Evolutionary conservation across 2,797 vertebrate species (phyloP).

Genomic region (Leuciscus waleckii): DNA sequence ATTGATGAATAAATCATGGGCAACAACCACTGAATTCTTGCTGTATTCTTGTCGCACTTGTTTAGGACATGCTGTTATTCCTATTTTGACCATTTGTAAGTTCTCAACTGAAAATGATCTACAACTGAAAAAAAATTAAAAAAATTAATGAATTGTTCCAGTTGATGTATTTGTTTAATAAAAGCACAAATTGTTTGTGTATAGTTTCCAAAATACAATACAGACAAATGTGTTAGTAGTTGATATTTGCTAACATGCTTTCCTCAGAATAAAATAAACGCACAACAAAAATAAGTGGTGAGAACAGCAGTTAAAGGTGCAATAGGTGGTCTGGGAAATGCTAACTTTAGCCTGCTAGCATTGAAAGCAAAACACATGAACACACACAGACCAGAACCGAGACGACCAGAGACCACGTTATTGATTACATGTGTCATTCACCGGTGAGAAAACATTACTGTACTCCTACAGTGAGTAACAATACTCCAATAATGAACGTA

Average conservation of each 20-base stretch:
- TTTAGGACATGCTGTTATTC: slow-evolving; percentile 1
- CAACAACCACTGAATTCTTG: background rate
- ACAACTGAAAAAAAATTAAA: background rate
- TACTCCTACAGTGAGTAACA: no score
- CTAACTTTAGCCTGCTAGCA: no score
- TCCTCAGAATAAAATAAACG: no score
- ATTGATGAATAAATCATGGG: background rate
- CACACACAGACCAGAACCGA: no score
- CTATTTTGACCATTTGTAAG: background rate
- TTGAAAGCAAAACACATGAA: no score
- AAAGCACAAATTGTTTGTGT: background rate
- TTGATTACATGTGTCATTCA: no score
- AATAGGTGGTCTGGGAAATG: no score
- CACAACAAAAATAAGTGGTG: no score
- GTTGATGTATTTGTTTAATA: background rate
- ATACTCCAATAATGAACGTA: no score
- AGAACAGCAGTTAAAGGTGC: background rate
- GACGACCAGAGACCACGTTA: no score
- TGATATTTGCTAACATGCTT: no score
- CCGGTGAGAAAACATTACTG: no score
- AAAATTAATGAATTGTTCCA: background rate
- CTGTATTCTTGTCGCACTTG: background rate
- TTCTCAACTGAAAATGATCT: background rate
- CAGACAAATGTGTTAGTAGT: background rate
- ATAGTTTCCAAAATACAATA: background rate